Conservation (phyloP, 2,113 vertebrate species). For the Rhegmatorhina hoffmannsi region DNA sequence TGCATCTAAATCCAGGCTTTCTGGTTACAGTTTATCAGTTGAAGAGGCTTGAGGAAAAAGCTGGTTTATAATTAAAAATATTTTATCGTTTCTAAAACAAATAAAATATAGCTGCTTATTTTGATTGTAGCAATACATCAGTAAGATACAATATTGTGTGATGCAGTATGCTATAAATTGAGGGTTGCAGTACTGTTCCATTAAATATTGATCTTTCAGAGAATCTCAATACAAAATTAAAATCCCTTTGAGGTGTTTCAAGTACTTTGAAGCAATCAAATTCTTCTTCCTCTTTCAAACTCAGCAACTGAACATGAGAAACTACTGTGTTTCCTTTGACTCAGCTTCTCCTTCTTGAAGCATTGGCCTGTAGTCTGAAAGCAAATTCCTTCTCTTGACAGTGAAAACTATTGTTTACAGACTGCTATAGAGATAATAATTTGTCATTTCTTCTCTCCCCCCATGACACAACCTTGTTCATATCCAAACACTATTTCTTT, state of each 20-base stretch:
- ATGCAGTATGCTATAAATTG: constrained; percentile 20
- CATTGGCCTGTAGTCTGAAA: not conserved
- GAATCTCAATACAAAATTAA: constrained; percentile 47
- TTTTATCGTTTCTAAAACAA: not conserved
- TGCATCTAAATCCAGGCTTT: not conserved
- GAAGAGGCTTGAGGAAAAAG: not conserved
- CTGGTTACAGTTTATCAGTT: not conserved
- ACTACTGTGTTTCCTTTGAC: not conserved
- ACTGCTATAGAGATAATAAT: not conserved
- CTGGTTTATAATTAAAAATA: constrained; percentile 31
- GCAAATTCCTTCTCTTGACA: not conserved
- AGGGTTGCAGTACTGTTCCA: not conserved
- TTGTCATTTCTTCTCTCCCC: not conserved
- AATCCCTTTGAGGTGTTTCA: constrained; percentile 15
- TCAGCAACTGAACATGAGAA: not conserved
- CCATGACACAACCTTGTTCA: not conserved
- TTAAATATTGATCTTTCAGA: constrained; percentile 55
- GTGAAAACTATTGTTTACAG: not conserved
- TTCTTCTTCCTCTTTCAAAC: constrained; percentile 24
- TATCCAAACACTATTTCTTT: not conserved
- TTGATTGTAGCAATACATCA: not conserved
- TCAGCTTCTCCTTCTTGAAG: not conserved
- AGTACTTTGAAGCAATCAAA: constrained; percentile 7
- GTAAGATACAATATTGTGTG: not conserved
- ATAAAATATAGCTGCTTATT: constrained; percentile 15